Percentiles rank a stretch among this genome's conserved stretches.
Conservation (phyloP, 30 jellyfish, hydroid and myxozoan genomes). For the Turritopsis rubra region DNA sequence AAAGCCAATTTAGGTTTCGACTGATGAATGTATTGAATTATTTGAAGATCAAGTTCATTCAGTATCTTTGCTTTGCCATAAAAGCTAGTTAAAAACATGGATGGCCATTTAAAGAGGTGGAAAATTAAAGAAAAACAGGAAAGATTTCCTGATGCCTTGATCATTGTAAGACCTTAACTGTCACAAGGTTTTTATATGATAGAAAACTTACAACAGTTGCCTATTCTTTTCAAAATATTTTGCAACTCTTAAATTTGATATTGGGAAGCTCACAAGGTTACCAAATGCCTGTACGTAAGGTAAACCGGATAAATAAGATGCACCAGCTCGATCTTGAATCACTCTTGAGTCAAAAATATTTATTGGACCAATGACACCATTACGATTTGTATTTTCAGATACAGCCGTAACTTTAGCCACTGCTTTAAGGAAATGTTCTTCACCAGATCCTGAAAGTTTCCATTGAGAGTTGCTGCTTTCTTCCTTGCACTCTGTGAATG, state of each 20-base stretch:
- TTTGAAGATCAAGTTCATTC: not conserved
- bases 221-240: not conserved
- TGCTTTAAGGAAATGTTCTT: not conserved
- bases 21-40: not conserved
- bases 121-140: not conserved
- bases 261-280: not conserved
- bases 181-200: too few relatives aligned
- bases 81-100: not conserved
- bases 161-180: too few relatives aligned
- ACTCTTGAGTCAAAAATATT: not conserved
- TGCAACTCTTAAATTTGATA: not conserved
- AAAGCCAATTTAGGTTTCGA: not conserved
- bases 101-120: not conserved
- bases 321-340: not conserved
- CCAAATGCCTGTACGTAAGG: not conserved
- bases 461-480: not conserved
- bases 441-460: conserved; percentile 1
- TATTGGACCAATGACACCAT: not conserved
- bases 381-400: not conserved
- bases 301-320: not conserved
- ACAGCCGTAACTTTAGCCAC: not conserved
- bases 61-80: not conserved
- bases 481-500: not conserved
- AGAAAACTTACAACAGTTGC: not conserved
- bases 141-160: too few relatives aligned